Evolutionary conservation across 2,113 vertebrate genomes (phyloP), one percentile per base, ranked within the genome.

Genomic region (Propithecus coquereli): DNA sequence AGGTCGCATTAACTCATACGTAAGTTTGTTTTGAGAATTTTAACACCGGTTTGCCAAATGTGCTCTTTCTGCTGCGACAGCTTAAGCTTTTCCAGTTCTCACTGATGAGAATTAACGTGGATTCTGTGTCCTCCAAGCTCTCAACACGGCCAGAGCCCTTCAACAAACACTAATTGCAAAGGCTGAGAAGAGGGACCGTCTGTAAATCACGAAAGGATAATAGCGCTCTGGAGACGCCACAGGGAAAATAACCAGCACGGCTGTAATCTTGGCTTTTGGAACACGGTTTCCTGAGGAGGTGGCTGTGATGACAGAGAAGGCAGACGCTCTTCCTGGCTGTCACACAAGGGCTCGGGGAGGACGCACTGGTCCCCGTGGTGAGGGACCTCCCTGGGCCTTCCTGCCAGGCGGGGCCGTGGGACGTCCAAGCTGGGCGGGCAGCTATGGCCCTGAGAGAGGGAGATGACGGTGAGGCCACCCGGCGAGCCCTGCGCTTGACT

Each of bases 11-110:
- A 96, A 96, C 98, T 96, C 85, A 97, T 90, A 50, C 17, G 32
- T 76, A 95, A 87, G 97, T 98, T 98, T 97, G 97, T 98, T 98
- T 97, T 97, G 97, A 92, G 97, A 86, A 97, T 96, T 96, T 94
- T 80, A 96, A 54, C 40, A 2, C 61, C 2, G 2, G 3, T 96
- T 97, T 98, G 92, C 95, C 96, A 97, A 96, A 95, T 70, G 61
- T 74, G 97, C 91, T 47, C 63, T 97, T 96, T 95, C 81, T 96
- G 90, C 65, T 63, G 20, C 27, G 40, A 43, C 25, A 63, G 87
- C 94, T 34, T 83, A 54, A 16, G 87, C 34, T 80, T 83, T 74
- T 1, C 7, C 34, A 6, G 4, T 81, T 81, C 81, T 22, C 40
- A 0, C 0, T 0, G 8, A 59, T 2, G 65, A 81, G 79, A 25